Percentiles rank a stretch among this genome's conserved stretches.
These are phyloP conservation scores for Microcebus ravelobensis DNA, from an alignment of 2,113 vertebrate species.

Conservation along the genomic window DNA sequence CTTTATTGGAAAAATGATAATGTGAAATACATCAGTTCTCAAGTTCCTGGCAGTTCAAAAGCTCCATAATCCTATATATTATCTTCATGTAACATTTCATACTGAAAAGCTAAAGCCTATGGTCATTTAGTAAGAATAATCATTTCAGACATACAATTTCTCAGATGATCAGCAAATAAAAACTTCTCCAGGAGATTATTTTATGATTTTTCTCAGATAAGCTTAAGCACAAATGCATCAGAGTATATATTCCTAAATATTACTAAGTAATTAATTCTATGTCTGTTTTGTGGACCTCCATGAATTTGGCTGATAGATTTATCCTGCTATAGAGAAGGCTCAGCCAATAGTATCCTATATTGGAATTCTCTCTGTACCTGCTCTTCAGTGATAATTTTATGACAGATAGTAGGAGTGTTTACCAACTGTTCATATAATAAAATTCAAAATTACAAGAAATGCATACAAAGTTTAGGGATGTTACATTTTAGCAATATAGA, in stretches of 20 bases:
- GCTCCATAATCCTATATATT: not conserved
- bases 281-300: not conserved
- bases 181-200: not conserved
- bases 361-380: not conserved
- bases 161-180: not conserved
- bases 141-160: not conserved
- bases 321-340: not conserved
- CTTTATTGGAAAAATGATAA: not conserved
- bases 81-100: not conserved
- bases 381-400: not conserved
- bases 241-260: not conserved
- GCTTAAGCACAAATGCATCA: not conserved
- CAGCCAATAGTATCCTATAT: not conserved
- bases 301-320: not conserved
- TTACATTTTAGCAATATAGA: not conserved
- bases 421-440: not conserved
- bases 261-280: not conserved
- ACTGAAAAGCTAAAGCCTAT: not conserved
- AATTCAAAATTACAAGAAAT: slow-evolving; percentile 45
- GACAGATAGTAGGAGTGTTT: not conserved
- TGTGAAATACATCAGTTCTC: not conserved
- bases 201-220: not conserved
- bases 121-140: not conserved
- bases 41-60: not conserved
- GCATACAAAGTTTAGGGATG: not conserved